Evolutionary conservation across 2,113 vertebrate genomes (phyloP), one percentile per base, ranked within the genome.

Genomic region (Ceyx melanurus): DNA sequence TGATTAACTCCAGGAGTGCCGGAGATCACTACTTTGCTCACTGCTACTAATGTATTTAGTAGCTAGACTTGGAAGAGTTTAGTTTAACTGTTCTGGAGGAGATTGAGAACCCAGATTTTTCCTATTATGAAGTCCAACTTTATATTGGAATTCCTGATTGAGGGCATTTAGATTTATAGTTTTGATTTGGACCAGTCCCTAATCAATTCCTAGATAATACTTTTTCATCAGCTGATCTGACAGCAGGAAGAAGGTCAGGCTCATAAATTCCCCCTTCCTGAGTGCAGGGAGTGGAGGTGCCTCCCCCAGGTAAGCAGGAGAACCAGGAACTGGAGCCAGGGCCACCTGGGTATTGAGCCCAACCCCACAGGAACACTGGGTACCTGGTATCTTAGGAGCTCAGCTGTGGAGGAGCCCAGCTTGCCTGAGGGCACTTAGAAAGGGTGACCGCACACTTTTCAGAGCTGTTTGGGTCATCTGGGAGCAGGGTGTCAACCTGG

Each of bases 1-100:
- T 43, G 15, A 96, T 97, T 97, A 97, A 98, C 97, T 95, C 94
- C 71, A 28, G 82, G 85, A 94, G 62, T 92, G 82, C 96, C 96
- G 85, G 90, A 77, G 51, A 84, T 74, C 45, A 20, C 48, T 95
- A 93, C 88, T 83, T 86, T 62, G 15, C 29, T 85, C 60, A 20
- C 74, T 77, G 35, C 42, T 92, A 35, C 88, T 95, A 67, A 82
- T 60, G 68, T 45, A 31, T 64, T 87, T 60, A 45, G 75, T 29
- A 71, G 11, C n/a, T 43, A 74, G 60, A 51, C 56, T 91, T 26
- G 11, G 11, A 73, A 76, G 82, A 76, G 31, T 71, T 76, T 37
- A 66, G 21, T 60, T 83, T 23, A 89, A 43, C 48, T 54, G 22
- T 51, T 80, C 43, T 31, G 60, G 67, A 93, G 56, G 21, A 82